A percentile compares a stretch with the other conserved stretches of the same genome.
These are phyloP conservation scores for Sphaeramia orbicularis DNA, from an alignment of 2,797 vertebrate species.

Conservation along the genomic window DNA sequence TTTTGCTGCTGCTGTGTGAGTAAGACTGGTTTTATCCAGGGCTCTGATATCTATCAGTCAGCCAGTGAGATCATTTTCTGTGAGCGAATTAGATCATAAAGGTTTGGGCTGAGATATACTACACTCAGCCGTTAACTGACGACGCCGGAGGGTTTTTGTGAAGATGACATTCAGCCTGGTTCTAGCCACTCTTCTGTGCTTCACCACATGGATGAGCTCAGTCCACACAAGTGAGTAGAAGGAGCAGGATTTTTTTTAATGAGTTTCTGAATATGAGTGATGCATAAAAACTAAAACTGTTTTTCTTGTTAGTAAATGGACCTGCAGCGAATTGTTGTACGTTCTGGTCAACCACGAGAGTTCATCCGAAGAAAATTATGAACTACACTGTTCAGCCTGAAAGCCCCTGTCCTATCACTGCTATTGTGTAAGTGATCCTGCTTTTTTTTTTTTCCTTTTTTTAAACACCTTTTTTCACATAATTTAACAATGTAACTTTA, in stretches of 20 bases:
- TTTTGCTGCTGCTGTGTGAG: not conserved
- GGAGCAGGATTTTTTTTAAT: not conserved
- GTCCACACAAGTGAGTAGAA: constrained; percentile 65
- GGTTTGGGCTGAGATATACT: constrained; percentile 5
- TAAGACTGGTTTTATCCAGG: not conserved
- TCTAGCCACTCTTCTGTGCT: constrained; percentile 50
- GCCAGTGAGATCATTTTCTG: not conserved
- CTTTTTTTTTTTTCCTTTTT: not conserved
- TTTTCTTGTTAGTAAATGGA: constrained; percentile 45
- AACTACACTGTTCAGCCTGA: constrained; percentile 56
- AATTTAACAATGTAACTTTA: not conserved
- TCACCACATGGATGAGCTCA: constrained; percentile 37
- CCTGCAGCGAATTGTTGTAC: constrained; percentile 30
- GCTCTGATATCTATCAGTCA: not conserved
- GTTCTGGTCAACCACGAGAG: rapidly evolving
- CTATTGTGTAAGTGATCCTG: constrained; percentile 65
- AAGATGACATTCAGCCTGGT: constrained; percentile 55
- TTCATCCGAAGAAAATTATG: rapidly evolving
- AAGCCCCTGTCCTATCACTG: constrained; percentile 38
- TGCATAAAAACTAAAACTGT: not conserved
- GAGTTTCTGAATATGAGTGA: not conserved
- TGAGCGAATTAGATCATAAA: not conserved
- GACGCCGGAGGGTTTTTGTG: constrained; percentile 3
- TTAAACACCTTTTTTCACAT: no score
- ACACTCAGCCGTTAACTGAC: not conserved